phyloP scores from a whole-genome alignment of 2,797 vertebrate species.

The Gastrophryne carolinensis region DNA sequence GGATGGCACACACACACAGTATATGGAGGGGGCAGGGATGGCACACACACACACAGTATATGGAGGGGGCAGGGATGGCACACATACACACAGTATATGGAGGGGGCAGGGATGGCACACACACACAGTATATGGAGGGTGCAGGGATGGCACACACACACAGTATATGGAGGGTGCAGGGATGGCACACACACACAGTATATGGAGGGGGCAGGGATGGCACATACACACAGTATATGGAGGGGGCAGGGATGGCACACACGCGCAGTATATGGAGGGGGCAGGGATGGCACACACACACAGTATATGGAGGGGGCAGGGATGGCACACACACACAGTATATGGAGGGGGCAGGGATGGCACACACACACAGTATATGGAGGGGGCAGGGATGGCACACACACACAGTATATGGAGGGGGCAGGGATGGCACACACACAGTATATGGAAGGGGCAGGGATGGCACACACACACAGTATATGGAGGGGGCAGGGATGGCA shows the following conservation, averaged over 20 bases:
- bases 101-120: background rate
- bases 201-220: too few relatives aligned
- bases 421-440: background rate
- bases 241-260: background rate
- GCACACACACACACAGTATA: background rate
- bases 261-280: background rate
- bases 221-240: too few relatives aligned
- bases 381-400: too few relatives aligned
- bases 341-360: background rate
- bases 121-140: background rate
- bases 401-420: too few relatives aligned
- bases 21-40: background rate
- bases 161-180: too few relatives aligned
- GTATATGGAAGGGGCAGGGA: background rate
- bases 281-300: background rate
- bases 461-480: background rate
- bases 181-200: too few relatives aligned
- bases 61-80: background rate
- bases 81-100: background rate
- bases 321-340: background rate
- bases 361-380: background rate
- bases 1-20: too few relatives aligned
- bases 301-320: accelerated
- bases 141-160: background rate
- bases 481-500: background rate